Conservation (phyloP, 2,113 vertebrate species). For the Bothrops jararaca region DNA sequence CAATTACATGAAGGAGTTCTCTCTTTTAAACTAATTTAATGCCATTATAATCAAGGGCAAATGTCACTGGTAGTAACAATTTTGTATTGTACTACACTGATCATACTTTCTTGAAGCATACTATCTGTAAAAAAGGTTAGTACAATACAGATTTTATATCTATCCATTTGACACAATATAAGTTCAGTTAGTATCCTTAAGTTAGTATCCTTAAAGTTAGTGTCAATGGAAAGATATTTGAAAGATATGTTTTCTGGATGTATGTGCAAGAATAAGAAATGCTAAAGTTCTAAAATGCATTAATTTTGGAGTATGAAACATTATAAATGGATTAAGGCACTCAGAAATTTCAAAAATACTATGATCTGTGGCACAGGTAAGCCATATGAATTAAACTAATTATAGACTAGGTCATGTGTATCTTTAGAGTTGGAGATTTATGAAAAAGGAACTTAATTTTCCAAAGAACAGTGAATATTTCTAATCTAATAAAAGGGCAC, state of each 20-base stretch:
- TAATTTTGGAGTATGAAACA: slow-evolving; percentile 1
- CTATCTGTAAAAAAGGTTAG: background rate
- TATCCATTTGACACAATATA: background rate
- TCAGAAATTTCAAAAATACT: slow-evolving; percentile 5
- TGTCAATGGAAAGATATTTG: background rate
- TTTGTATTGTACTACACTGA: background rate
- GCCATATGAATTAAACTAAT: slow-evolving; percentile 6
- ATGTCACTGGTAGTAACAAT: background rate
- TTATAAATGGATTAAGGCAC: slow-evolving; percentile 4
- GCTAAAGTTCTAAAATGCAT: background rate
- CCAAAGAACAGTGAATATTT: slow-evolving; percentile 16
- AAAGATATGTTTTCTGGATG: background rate
- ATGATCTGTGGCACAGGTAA: background rate
- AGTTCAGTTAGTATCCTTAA: no score
- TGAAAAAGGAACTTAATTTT: slow-evolving; percentile 1
- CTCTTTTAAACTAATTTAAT: background rate
- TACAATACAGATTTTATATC: background rate
- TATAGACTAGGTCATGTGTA: background rate
- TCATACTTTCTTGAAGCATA: background rate
- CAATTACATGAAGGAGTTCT: background rate
- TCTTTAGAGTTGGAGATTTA: slow-evolving; percentile 2
- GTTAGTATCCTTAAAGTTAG: slow-evolving; percentile 6
- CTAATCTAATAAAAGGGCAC: background rate
- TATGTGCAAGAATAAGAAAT: background rate
- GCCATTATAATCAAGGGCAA: background rate